phyloP scores from a whole-genome alignment of 2,888 invertebrate genomes.

The Acrobasis repandana region DNA sequence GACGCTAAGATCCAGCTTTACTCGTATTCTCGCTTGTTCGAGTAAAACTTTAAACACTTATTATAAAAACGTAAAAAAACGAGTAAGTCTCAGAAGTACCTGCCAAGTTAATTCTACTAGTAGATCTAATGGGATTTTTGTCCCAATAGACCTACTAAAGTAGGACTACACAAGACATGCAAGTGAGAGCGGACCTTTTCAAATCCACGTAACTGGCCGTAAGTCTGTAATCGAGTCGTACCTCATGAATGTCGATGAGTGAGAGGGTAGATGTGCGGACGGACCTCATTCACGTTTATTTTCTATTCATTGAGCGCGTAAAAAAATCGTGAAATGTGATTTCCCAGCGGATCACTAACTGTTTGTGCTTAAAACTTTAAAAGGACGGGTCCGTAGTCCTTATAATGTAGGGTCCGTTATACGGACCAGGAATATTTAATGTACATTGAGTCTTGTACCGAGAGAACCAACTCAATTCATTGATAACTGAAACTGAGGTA shows the following conservation, averaged over 20 bases:
- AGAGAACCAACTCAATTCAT: no score
- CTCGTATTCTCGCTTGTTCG: no score
- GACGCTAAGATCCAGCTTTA: no score
- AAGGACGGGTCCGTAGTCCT: background rate
- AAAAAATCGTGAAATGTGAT: conserved; percentile 38
- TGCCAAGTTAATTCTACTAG: no score
- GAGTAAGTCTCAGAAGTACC: no score
- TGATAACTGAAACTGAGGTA: no score
- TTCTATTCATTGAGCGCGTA: conserved; percentile 35
- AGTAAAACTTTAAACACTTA: no score
- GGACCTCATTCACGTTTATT: conserved; percentile 26
- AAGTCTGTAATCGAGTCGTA: conserved; percentile 14
- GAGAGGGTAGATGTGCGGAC: background rate
- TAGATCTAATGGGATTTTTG: no score
- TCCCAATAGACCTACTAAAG: no score
- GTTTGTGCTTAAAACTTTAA: conserved; percentile 15
- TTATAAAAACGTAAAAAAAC: no score
- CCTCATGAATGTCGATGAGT: conserved; percentile 10
- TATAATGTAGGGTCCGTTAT: background rate
- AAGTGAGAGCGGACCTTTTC: background rate
- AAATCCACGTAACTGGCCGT: background rate
- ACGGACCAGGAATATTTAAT: background rate
- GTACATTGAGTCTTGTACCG: background rate
- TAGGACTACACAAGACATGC: no score
- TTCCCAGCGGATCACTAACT: conserved; percentile 35